Evolutionary conservation across 2,797 vertebrate species (phyloP), one percentile per base, ranked within the genome.

Genomic region (Poecilia picta): DNA sequence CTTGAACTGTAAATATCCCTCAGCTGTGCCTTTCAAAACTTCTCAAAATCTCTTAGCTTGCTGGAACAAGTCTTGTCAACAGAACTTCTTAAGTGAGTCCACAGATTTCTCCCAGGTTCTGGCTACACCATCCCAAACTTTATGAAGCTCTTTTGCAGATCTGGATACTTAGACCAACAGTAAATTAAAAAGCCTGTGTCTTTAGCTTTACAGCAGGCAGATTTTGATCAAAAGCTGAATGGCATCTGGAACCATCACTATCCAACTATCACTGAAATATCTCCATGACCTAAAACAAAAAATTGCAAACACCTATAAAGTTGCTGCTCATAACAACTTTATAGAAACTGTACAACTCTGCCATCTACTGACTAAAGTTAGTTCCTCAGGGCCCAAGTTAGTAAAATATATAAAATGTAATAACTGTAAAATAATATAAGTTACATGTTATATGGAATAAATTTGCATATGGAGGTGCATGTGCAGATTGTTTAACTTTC

Each of bases 281-380:
- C 43, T 70, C 11, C 5, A 45, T 70, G 10, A 68, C 4, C 36
- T n/a, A 68, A 23, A 45, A n/a, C 20, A 13, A 16, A 68, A 68
- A 68, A 41, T 25, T 68, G 10, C 39, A 25, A 39, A 25, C 8
- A 39, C 16, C 7, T 4, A 1, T 36, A 18, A 64, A 64, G 36
- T 64, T 36, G 31, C 4, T 64, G 4, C 8, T 25, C 20, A 68
- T 41, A 12, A 41, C n/a, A n/a, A n/a, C n/a, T n/a, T n/a, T n/a
- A n/a, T 41, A 8, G 10, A 49, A 51, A 53, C 33, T 36, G 36
- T 28, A 20, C 33, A 74, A 55, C 25, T 43, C 73, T 74, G 51
- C 73, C 73, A 28, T 59, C 73, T 74, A 53, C 36, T 57, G 73
- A 59, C 13, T 11, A 36, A 16, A 57, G 5, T 55, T 74, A 41